Evolutionary conservation across 2,113 vertebrate genomes (phyloP).

Genomic region (Trachemys scripta): DNA sequence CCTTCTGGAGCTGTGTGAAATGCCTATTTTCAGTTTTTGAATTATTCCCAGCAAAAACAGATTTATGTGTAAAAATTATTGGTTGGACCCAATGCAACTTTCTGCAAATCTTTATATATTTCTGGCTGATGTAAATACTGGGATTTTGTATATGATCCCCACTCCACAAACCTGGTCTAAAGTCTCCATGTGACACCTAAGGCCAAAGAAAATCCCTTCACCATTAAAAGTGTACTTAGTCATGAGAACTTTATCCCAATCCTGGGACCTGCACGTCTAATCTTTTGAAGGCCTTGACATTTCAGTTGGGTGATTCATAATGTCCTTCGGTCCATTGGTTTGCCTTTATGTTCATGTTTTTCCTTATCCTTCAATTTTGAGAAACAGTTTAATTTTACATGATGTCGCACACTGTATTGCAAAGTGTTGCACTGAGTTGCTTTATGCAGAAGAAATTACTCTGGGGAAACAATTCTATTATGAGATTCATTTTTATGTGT

Average conservation of each 20-base stretch:
- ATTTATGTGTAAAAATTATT: background rate
- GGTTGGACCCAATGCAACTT: background rate
- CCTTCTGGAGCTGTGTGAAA: background rate
- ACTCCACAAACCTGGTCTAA: fast-evolving
- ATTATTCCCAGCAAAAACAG: background rate
- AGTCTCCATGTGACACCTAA: background rate
- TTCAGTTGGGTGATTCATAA: constrained; percentile 40
- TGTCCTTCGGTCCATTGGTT: constrained; percentile 61
- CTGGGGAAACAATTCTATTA: constrained; percentile 57
- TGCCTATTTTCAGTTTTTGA: background rate
- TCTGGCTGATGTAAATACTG: background rate
- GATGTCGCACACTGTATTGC: constrained; percentile 38
- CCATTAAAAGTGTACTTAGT: background rate
- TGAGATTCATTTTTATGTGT: constrained; percentile 60
- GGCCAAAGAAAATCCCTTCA: background rate
- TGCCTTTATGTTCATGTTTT: constrained; percentile 43
- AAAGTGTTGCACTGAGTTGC: constrained; percentile 41
- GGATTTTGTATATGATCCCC: background rate
- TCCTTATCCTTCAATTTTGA: constrained; percentile 45
- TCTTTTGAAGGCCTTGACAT: constrained; percentile 4
- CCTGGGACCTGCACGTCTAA: background rate
- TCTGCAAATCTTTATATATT: background rate
- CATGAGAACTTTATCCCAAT: background rate
- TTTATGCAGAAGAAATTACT: constrained; percentile 48
- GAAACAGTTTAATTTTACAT: constrained; percentile 48